Percentiles rank a stretch among this genome's conserved stretches.
phyloP scores from a whole-genome alignment of 2,113 vertebrate species.

The Oncorhynchus mykiss region DNA sequence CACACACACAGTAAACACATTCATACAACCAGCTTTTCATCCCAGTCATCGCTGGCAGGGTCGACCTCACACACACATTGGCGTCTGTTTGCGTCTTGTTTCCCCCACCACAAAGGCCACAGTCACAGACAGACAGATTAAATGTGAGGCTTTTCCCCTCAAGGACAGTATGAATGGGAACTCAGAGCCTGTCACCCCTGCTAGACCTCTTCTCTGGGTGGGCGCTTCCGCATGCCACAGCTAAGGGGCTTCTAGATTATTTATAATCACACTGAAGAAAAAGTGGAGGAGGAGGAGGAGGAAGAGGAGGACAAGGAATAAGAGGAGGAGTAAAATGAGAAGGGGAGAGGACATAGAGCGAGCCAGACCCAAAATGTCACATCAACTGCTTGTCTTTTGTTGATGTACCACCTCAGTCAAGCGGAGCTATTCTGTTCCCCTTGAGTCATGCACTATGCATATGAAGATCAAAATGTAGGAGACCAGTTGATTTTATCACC shows the following conservation, averaged over 20 bases:
- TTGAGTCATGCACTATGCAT: too few relatives aligned
- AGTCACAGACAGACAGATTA: neutral
- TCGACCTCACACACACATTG: conserved; percentile 11
- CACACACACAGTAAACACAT: conserved; percentile 1
- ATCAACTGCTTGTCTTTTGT: too few relatives aligned
- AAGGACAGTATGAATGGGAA: neutral
- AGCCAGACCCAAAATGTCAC: too few relatives aligned
- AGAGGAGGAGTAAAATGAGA: too few relatives aligned
- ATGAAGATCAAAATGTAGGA: neutral
- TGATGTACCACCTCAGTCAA: too few relatives aligned
- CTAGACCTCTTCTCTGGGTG: neutral
- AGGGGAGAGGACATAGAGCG: too few relatives aligned
- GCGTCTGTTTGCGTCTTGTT: too few relatives aligned
- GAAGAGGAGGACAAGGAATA: too few relatives aligned
- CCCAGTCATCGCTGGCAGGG: neutral
- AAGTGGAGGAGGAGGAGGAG: too few relatives aligned
- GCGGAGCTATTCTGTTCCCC: too few relatives aligned
- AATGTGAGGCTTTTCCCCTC: neutral
- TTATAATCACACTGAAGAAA: neutral
- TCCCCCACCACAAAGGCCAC: neutral
- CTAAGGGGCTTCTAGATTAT: neutral
- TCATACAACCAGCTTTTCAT: conserved; percentile 11
- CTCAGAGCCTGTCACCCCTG: neutral
- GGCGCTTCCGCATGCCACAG: neutral
- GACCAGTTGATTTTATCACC: neutral